Conservation (phyloP, 1,140 invertebrate species). For the Heliconius hewitsoni region DNA sequence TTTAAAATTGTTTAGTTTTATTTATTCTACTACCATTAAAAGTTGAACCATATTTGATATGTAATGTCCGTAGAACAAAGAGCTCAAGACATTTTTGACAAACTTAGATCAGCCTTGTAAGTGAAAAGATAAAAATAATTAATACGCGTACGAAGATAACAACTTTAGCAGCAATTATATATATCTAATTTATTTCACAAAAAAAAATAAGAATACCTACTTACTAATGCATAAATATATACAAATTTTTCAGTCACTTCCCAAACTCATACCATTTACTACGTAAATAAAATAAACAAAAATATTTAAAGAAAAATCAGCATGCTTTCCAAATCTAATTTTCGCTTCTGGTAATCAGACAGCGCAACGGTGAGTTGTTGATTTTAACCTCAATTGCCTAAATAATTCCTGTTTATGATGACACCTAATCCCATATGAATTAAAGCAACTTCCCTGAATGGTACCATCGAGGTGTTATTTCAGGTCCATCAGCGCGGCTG, state of each 20-base stretch:
- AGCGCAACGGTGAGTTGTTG: conserved; percentile 53
- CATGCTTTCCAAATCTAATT: background rate
- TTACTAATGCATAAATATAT: too few species aligned
- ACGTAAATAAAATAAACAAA: background rate
- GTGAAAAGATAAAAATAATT: background rate
- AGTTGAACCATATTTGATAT: background rate
- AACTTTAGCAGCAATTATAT: too few species aligned
- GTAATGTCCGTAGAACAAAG: background rate
- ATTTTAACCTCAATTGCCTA: conserved; percentile 77
- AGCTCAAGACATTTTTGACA: background rate
- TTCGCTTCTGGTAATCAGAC: conserved; percentile 41
- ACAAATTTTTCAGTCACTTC: too few species aligned
- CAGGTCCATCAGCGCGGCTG: conserved; percentile 73
- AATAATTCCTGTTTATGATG: conserved; percentile 81
- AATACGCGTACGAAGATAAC: too few species aligned
- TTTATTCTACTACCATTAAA: background rate
- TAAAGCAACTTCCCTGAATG: conserved; percentile 71
- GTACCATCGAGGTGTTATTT: conserved; percentile 74
- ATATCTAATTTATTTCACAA: too few species aligned
- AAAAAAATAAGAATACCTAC: too few species aligned
- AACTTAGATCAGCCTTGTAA: background rate
- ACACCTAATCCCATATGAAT: conserved; percentile 80
- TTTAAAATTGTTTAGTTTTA: background rate
- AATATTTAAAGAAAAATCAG: background rate
- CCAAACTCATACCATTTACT: too few species aligned